Evolutionary conservation across 2,888 invertebrate genomes (phyloP).

Genomic region (Orchesella flavescens): DNA sequence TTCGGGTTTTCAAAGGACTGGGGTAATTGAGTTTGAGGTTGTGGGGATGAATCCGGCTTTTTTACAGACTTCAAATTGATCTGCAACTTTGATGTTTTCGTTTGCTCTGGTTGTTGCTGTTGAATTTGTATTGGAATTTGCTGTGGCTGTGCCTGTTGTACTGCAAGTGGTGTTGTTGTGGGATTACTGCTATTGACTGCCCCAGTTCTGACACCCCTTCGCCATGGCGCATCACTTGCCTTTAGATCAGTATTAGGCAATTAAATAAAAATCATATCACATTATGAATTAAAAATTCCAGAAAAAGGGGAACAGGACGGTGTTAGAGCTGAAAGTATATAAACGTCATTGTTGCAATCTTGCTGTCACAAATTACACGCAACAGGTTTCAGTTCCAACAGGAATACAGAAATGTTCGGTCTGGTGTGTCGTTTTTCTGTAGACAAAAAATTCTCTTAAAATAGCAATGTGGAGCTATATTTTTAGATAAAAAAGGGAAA

Average conservation of each 20-base stretch:
- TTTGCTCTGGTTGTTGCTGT: background rate
- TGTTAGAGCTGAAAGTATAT: no score
- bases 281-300: no score
- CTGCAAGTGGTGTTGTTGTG: background rate
- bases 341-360: no score
- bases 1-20: background rate
- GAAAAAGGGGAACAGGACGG: no score
- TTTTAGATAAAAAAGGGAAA: no score
- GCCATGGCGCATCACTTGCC: slow-evolving; percentile 19
- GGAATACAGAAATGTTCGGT: no score
- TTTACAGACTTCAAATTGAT: slow-evolving; percentile 69
- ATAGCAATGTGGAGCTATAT: no score
- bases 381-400: no score
- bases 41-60: slow-evolving; percentile 56
- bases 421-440: no score
- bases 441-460: no score
- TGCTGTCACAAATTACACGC: no score
- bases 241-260: background rate
- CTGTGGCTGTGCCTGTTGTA: background rate
- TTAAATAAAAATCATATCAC: no score
- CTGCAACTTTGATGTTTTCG: slow-evolving; percentile 61
- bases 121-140: background rate
- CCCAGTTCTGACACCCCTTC: slow-evolving; percentile 15
- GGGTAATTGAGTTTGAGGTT: background rate
- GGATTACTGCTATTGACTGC: background rate